Evolutionary conservation across 2,797 vertebrate species (phyloP), one percentile per base, ranked within the genome.

Genomic region (Acomys russatus): DNA sequence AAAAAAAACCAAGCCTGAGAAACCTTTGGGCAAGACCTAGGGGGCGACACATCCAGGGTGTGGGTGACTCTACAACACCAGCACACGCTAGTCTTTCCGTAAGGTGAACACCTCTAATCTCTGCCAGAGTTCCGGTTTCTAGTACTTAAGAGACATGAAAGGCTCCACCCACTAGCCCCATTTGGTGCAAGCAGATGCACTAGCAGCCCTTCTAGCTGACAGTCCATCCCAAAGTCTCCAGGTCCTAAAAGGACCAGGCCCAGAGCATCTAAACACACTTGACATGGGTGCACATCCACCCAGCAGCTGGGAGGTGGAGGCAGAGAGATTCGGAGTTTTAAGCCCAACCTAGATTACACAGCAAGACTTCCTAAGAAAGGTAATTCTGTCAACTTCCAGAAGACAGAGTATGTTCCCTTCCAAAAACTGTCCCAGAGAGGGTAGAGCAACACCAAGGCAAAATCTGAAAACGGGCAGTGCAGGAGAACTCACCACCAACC

Each of bases 311-410:
- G 56, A 64, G 25, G 22, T 56, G 44, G 4, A 61, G 28, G 59
- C 73, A 77, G 35, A 38, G 25, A 88, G 20, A 51, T 9, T 64
- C 4, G 63, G 3, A 63, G 70, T 49, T 64, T 63, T 35, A 89
- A 77, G n/a, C 4, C 15, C 30, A 77, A 64, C 17, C 56, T 77
- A 1, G 0, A 64, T 18, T 51, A 76, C 28, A 89, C 12, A 89
- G 59, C 11, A 77, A 89, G 38, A 64, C 25, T 38, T 63, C 23
- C 23, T 15, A 38, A 56, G 9, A 54, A 28, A 56, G 17, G 49
- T 25, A 83, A 86, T 89, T 94, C 54, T 94, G 73, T 59, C 95
- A 90, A 76, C 83, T 85, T 94, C 30, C 90, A 49, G 35, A 90
- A 9, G 35, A 90, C 25, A 87, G 91, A 94, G 92, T 82, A 74